Conservation (phyloP, 92 coral and sea anemone species). For the Palythoa caribaeorum region DNA sequence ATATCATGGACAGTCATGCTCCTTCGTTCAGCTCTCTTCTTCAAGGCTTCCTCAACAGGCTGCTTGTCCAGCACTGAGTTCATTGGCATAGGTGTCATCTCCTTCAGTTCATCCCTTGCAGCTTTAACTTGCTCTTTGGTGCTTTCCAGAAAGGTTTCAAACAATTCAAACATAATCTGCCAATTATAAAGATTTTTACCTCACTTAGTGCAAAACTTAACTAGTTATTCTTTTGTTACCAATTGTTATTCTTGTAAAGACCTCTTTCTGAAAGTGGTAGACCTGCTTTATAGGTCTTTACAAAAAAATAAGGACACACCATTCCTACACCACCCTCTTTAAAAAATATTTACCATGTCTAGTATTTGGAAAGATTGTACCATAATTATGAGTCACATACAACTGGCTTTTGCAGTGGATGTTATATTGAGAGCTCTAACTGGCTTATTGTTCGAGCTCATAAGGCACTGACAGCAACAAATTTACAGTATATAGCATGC, state of each 20-base stretch:
- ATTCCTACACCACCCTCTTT: not conserved
- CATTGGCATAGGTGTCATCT: conserved; percentile 35
- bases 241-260: not conserved
- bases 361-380: not conserved
- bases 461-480: too few species aligned
- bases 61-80: conserved; percentile 46
- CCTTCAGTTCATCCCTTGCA: conserved; percentile 34
- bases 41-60: conserved; percentile 20
- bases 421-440: too few species aligned
- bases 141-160: conserved; percentile 25
- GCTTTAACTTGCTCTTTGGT: conserved; percentile 5
- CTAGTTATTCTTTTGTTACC: not conserved
- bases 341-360: not conserved
- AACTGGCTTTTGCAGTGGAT: not conserved
- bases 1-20: conserved; percentile 35
- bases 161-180: conserved; percentile 42
- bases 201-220: not conserved
- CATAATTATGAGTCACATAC: not conserved
- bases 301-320: not conserved
- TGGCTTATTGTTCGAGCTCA: too few species aligned
- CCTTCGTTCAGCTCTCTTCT: conserved; percentile 28
- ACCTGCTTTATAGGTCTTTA: not conserved
- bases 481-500: too few species aligned
- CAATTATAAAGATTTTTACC: not conserved
- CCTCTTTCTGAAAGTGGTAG: not conserved